Evolutionary conservation across 2,113 vertebrate species (phyloP).

Genomic region (Aplodontia rufa): DNA sequence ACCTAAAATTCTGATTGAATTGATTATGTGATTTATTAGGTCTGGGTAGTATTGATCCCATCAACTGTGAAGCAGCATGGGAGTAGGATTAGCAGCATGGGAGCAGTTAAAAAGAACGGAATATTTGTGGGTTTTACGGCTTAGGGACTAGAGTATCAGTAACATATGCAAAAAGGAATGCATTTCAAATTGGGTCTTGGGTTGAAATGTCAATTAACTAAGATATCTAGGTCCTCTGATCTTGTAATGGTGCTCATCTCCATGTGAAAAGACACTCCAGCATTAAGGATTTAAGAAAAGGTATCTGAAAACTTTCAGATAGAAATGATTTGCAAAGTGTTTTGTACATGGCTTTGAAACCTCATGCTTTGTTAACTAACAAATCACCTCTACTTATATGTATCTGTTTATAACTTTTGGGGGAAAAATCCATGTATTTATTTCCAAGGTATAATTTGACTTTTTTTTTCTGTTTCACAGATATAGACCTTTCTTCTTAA

Average conservation of each 20-base stretch:
- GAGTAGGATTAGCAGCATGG: accelerated
- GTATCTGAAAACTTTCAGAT: neutral
- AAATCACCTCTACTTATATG: neutral
- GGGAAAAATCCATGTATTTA: neutral
- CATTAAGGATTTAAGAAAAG: neutral
- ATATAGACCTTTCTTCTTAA: neutral
- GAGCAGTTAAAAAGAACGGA: neutral
- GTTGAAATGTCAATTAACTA: neutral
- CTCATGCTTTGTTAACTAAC: neutral
- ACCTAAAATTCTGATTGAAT: neutral
- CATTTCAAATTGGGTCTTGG: neutral
- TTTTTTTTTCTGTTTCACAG: constrained; percentile 5
- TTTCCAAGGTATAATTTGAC: neutral
- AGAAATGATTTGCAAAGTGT: neutral
- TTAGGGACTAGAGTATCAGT: neutral
- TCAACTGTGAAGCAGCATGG: neutral
- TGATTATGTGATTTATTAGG: neutral
- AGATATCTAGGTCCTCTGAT: neutral
- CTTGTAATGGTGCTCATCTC: neutral
- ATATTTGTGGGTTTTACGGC: neutral
- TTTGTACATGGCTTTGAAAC: neutral
- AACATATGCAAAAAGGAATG: neutral
- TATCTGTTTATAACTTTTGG: neutral
- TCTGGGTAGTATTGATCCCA: neutral
- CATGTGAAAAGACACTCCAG: neutral